Evolutionary conservation across 2,113 vertebrate genomes (phyloP), one percentile per base, ranked within the genome.

Genomic region (Riparia riparia): DNA sequence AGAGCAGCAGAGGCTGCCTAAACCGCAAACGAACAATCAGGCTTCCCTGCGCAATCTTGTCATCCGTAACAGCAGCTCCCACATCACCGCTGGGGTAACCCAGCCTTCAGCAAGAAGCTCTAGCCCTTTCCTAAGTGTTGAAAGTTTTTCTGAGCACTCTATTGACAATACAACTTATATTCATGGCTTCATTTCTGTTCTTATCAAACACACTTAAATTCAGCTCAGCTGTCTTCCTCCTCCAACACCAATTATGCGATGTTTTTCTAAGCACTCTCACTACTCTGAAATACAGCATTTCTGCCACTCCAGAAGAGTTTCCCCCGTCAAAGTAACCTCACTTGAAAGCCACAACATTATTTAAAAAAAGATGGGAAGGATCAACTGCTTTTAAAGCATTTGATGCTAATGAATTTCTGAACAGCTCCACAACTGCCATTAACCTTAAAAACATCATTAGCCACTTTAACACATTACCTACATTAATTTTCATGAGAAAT

Each of bases 1-100:
- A 51, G 34, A 5, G 16, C 1, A 5, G 32, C 49, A 18, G 13
- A 20, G 45, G 37, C 45, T 63, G 54, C 51, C n/a, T 3, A 0
- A 22, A 19, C 0, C 7, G 32, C 15, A 6, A 44, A 25, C 0
- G 0, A 53, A n/a, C 25, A 12, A 6, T 14, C 4, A 0, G 45
- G 37, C 10, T n/a, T n/a, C 21, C 60, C 51, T 21, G 31, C 61
- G 29, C 50, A 25, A 50, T 5, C 21, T 17, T 3, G 6, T 26
- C 5, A 1, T 3, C 51, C 18, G 4, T 6, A 41, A 9, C 17
- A 31, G 91, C 3, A 0, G 41, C 32, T 41, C 28, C 1, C 9
- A 39, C 31, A 17, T 3, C 2, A 12, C n/a, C 22, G 8, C 5
- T 0, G 2, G 19, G 17, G 22, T 7, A 31, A 31, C 29, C 4